phyloP scores from a whole-genome alignment of 2,888 invertebrate genomes.

The Leucophenga montana region DNA sequence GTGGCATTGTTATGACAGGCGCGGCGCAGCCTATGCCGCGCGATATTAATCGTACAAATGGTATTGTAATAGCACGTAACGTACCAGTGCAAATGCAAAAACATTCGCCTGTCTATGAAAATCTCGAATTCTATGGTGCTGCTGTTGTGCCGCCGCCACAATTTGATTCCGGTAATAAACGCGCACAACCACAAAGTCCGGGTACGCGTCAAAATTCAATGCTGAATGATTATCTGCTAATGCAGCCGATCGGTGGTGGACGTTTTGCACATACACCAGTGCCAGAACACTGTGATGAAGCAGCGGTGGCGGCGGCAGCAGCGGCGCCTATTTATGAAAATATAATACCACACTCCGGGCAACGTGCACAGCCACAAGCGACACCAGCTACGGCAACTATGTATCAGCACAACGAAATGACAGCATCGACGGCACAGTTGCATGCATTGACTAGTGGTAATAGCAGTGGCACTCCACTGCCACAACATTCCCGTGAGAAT shows the following conservation, averaged over 20 bases:
- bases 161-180: constrained; percentile 74
- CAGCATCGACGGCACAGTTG: constrained; percentile 38
- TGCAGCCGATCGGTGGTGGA: constrained; percentile 72
- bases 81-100: constrained; percentile 70
- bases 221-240: constrained; percentile 73
- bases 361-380: constrained; percentile 74
- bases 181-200: constrained; percentile 84
- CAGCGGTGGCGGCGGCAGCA: constrained; percentile 72
- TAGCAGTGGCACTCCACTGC: not conserved
- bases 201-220: constrained; percentile 65
- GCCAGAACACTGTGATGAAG: constrained; percentile 72
- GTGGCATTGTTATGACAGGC: constrained; percentile 24
- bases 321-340: constrained; percentile 79
- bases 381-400: constrained; percentile 71
- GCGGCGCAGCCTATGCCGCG: constrained; percentile 17
- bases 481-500: constrained; percentile 45
- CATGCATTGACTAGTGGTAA: constrained; percentile 19
- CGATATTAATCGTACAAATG: not conserved
- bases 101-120: constrained; percentile 82
- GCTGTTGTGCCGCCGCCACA: constrained; percentile 54
- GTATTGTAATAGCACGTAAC: not conserved
- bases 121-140: constrained; percentile 83
- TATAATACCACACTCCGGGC: constrained; percentile 76
- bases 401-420: constrained; percentile 69
- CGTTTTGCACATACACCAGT: constrained; percentile 74